Evolutionary conservation across 2,113 vertebrate genomes (phyloP).

Genomic region (Ochotona princeps): DNA sequence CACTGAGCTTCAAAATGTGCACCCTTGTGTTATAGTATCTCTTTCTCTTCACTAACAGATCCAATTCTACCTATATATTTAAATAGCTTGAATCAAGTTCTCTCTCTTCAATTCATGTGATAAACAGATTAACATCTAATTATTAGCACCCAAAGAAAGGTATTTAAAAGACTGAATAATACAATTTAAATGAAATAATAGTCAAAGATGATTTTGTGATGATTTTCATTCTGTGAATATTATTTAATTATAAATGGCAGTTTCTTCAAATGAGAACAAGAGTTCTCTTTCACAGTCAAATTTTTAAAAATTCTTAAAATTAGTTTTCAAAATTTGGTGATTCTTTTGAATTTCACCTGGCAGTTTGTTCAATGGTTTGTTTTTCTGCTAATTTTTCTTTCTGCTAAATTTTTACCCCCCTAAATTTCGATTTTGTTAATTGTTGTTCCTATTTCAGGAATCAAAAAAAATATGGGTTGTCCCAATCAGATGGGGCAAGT

Average conservation of each 20-base stretch:
- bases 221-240: not conserved
- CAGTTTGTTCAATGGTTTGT: not conserved
- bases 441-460: constrained; percentile 12
- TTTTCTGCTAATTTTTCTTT: constrained; percentile 37
- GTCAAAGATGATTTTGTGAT: constrained; percentile 11
- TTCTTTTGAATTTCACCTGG: constrained; percentile 11
- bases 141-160: not conserved
- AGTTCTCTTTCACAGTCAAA: not conserved
- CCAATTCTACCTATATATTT: not conserved
- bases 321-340: constrained; percentile 30
- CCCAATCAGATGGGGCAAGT: not conserved
- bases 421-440: constrained; percentile 35
- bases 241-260: not conserved
- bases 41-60: not conserved
- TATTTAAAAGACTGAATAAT: constrained; percentile 16
- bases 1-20: not conserved
- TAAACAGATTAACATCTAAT: not conserved
- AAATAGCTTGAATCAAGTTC: not conserved
- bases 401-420: not conserved
- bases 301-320: constrained; percentile 35
- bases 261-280: constrained; percentile 41
- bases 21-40: not conserved
- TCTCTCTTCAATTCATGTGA: not conserved
- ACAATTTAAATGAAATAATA: constrained; percentile 18
- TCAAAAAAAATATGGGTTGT: constrained; percentile 24